phyloP scores from a whole-genome alignment of 2,888 invertebrate species.

The Terebella lapidaria region DNA sequence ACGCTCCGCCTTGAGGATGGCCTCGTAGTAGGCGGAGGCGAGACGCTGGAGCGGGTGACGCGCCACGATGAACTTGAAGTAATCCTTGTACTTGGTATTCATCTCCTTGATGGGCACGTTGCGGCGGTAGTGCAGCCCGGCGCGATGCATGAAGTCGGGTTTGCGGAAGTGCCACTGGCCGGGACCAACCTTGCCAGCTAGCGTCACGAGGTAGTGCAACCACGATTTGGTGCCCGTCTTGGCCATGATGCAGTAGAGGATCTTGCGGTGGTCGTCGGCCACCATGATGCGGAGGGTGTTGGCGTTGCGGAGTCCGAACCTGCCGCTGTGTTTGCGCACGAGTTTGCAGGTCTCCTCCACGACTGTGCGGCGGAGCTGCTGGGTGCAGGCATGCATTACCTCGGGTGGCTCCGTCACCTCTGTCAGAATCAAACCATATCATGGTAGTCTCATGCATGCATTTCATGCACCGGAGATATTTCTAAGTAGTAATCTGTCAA shows the following conservation, averaged over 20 bases:
- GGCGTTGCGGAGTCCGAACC: background rate
- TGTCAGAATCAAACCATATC: too few species aligned
- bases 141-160: background rate
- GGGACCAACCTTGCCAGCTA: conserved; percentile 1
- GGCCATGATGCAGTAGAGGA: conserved; percentile 1
- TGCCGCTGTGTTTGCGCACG: background rate
- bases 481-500: too few species aligned
- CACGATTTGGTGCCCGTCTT: conserved; percentile 2
- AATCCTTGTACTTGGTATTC: background rate
- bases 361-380: background rate
- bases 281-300: background rate
- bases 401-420: background rate
- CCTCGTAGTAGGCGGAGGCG: conserved; percentile 1
- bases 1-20: background rate
- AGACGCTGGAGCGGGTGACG: background rate
- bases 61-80: conserved; percentile 1
- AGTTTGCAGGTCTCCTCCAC: background rate
- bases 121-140: background rate
- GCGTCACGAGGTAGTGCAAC: background rate
- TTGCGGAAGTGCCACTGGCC: conserved; percentile 1
- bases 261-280: background rate
- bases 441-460: too few species aligned
- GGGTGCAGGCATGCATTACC: background rate
- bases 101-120: background rate
- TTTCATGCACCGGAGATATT: too few species aligned